Base-by-base conservation (phyloP, 2,888 invertebrate species). In the Coelinius sp. region DNA sequence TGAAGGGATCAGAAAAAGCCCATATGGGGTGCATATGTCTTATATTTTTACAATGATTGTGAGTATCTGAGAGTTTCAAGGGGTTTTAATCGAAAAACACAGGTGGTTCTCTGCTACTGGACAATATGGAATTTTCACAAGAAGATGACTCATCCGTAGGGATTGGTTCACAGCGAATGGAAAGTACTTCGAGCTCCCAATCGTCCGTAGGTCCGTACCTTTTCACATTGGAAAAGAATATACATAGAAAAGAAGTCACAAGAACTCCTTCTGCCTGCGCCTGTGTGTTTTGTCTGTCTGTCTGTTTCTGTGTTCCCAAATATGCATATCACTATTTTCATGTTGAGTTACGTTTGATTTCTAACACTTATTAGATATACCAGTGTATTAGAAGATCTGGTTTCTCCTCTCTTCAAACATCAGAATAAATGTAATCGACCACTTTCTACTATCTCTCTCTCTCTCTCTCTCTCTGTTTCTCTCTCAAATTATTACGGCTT, bases 61-160 rank as follows among this genome's bases (percentile, higher is more conserved):
- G 31, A 70, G 66, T 8, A 63, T 24, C 41, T 27, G 0, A 41
- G 41, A 41, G 14, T 63, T 63, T 65, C 46, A 70, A 70, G 64
- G 65, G 65, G 64, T 35, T 70, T 70, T 59, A 79, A 80, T 78
- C 77, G 78, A 79, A 80, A 81, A 78, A 84, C 76, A 81, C 86
- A 87, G 87, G 87, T 87, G 85, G 83, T 78, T 86, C 87, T 64
- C 86, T 86, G 82, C 85, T 87, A 77, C 82, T 88, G 87, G 87
- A 87, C 81, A 86, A 85, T 82, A 87, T 87, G 87, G 87, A 87
- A 75, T 85, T 88, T 81, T 84, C 87, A 80, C 86, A 85, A 85
- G 86, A 87, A 79, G 87, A 87, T 80, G 87, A 87, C 75, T 83
- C 85, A 79, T 84, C 87, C 73, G 86, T 88, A 85, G 84, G 83